Base-by-base conservation (phyloP, 2,888 invertebrate species). In the Clunio marinus region DNA sequence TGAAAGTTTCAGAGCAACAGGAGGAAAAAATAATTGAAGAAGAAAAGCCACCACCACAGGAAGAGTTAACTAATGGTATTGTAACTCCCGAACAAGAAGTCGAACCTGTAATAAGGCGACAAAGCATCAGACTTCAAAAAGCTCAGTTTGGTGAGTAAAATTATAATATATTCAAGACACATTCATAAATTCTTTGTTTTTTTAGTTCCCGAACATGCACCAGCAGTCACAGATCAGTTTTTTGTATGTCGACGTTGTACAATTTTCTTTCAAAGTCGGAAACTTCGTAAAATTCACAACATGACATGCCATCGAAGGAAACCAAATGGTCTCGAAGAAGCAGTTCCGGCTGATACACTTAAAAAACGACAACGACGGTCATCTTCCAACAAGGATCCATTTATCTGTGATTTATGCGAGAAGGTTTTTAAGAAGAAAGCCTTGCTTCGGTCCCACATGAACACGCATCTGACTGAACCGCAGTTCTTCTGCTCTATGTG, bases 251-350 rank as follows among this genome's bases (percentile, higher is more conserved):
- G 63, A 4, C 63, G 63, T 4, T 63, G 63, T 17, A 63, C 27
- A 15, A 63, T 63, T 15, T 63, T 63, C 10, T 63, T 63, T 13
- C 37, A 25, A 17, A 27, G 45, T 15, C 45, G 46, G 8, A 45
- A 46, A 17, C 37, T 63, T 63, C 63, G 63, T 27, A 63, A 63
- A 46, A 25, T 45, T 8, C 63, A 63, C 45, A 63, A 63, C n/a
- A n/a, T 35, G 25, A 10, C 46, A 4, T n/a, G 46, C 20, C 63
- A 63, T 10, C 25, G 46, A 27, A 45, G 46, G 5, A 63, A 63
- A 22, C 13, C 7, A 15, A 22, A 32, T 20, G 37, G 27, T 10
- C 22, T 25, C 4, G 1, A 27, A 27, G 25, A 2, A 7, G 2
- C 22, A 25, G 2, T n/a, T 45, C 8, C 45, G 27, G 4, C 25